Evolutionary conservation across 2,888 invertebrate genomes (phyloP), one percentile per base, ranked within the genome.

Genomic region (Aphrophora alni): DNA sequence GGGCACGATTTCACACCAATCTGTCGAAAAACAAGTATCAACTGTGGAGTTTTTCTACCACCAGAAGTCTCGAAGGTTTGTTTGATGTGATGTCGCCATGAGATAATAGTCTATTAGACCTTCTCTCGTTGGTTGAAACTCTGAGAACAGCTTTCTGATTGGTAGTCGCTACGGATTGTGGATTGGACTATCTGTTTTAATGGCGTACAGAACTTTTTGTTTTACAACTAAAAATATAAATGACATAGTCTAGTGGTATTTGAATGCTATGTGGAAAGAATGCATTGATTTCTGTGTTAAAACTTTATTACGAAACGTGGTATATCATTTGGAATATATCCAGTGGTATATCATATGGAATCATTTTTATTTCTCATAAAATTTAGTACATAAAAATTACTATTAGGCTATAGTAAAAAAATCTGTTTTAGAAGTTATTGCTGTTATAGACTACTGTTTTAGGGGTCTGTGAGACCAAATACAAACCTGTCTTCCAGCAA

Each of bases 1-100:
- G 25, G 68, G 70, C 38, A 44, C 72, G 51, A 75, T 75, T 44
- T 75, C 38, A 44, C 70, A 77, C 77, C 38, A 77, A 70, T 77
- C 70, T 71, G 77, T 21, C 59, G 59, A 59, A 59, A 59, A 59
- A 59, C 59, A 21, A 59, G 59, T 12, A 59, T 59, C 59, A 21
- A 59, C 59, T 59, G 59, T 59, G 21, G 14, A 59, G 59, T 59
- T 59, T 59, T 59, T 59, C 59, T 59, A 21, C 59, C n/a, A 21
- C 21, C 59, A 59, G 59, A 59, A 59, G 59, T 21, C 59, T 59
- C 21, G 59, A 2, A 59, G 59, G 59, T 59, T n/a, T 59, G 59
- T 59, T 59, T 59, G 59, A 59, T 21, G 59, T 21, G 59, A 44
- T 59, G 59, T 59, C 59, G 59, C 59, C 59, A 59, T 59, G 2